A percentile compares a stretch with the other conserved stretches of the same genome.
phyloP scores from a whole-genome alignment of 1,140 invertebrate genomes.

The Drosophila parabipectinata region DNA sequence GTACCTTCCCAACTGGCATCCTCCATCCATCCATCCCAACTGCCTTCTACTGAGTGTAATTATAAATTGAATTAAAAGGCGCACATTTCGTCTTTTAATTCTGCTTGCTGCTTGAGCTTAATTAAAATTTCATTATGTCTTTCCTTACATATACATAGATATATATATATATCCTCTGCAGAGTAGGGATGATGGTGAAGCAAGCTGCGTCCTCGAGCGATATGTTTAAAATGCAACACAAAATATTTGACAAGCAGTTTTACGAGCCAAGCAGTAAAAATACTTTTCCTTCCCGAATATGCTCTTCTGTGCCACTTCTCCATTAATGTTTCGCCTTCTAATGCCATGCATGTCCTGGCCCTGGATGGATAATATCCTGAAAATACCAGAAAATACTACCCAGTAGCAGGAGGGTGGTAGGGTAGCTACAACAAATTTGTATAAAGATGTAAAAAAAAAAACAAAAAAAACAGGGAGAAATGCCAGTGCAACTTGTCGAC shows the following conservation, averaged over 20 bases:
- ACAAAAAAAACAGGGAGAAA: constrained; percentile 44
- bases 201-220: constrained; percentile 12
- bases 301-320: constrained; percentile 13
- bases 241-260: constrained; percentile 78
- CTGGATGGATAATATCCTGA: neutral
- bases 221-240: constrained; percentile 68
- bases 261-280: constrained; percentile 75
- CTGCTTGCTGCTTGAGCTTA: constrained; percentile 65
- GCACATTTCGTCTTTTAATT: constrained; percentile 65
- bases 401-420: neutral
- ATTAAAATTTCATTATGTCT: constrained; percentile 79
- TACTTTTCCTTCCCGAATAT: constrained; percentile 42
- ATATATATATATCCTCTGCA: neutral
- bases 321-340: constrained; percentile 36
- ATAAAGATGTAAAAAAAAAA: constrained; percentile 5
- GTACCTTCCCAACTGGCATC: neutral
- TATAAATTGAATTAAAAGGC: constrained; percentile 81
- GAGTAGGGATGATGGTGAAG: neutral
- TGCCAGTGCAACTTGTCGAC: constrained; percentile 76
- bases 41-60: constrained; percentile 55
- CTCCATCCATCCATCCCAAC: constrained; percentile 1
- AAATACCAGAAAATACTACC: constrained; percentile 10
- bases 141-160: constrained; percentile 36
- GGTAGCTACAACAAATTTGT: neutral
- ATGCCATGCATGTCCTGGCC: constrained; percentile 24